These are phyloP conservation scores for Dione vanillae DNA, from an alignment of 2,888 invertebrate species.

Conservation along the genomic window DNA sequence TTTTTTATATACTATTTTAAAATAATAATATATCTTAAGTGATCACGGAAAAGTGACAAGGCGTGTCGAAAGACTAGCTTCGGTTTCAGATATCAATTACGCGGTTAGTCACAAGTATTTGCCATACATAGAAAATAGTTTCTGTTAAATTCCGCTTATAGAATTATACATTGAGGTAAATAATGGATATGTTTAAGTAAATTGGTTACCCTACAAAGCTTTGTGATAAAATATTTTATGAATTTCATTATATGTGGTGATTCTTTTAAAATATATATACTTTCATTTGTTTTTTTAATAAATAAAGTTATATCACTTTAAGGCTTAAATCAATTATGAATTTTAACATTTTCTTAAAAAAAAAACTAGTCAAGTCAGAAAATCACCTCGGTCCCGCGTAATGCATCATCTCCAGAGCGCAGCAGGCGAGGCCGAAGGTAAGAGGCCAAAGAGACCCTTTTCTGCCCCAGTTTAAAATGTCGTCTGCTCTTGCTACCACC, in stretches of 20 bases:
- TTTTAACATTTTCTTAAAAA: background rate
- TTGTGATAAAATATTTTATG: background rate
- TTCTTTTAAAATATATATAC: no score
- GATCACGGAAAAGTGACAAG: conserved; percentile 20
- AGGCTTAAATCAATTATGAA: no score
- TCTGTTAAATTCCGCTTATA: conserved; percentile 7
- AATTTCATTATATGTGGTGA: background rate
- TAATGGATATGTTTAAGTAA: background rate
- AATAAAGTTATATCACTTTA: no score
- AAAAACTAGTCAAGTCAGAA: background rate
- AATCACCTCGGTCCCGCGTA: conserved; percentile 95
- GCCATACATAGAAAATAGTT: conserved; percentile 10
- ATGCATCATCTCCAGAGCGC: conserved; percentile 99
- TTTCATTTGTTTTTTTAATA: no score
- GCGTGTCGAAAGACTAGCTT: conserved; percentile 36
- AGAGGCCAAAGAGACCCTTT: conserved; percentile 98
- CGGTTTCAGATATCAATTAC: conserved; percentile 50
- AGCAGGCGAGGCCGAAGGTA: conserved; percentile 99
- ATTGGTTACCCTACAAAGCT: conserved; percentile 4
- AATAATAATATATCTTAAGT: background rate
- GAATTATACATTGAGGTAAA: background rate
- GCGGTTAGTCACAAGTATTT: conserved; percentile 23
- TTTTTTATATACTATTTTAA: background rate
- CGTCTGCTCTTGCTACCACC: conserved; percentile 94
- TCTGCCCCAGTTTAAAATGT: conserved; percentile 96